These are phyloP conservation scores for Crepidodera aurea DNA, from an alignment of 2,888 invertebrate genomes.

Conservation along the genomic window DNA sequence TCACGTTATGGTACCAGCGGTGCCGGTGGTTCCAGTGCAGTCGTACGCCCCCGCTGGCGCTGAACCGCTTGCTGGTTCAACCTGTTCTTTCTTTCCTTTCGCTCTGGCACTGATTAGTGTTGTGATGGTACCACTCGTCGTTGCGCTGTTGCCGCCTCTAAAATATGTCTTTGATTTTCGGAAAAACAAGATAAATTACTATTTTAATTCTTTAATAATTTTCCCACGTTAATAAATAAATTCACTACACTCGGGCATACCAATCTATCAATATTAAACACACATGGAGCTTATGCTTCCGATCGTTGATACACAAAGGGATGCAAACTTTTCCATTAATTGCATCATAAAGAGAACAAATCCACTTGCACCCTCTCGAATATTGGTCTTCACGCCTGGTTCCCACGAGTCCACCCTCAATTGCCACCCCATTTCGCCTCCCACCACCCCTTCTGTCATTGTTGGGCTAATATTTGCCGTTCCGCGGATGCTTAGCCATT, in stretches of 20 bases:
- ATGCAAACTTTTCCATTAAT: constrained; percentile 36
- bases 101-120: background rate
- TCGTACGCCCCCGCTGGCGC: constrained; percentile 7
- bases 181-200: too few relatives aligned
- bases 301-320: constrained; percentile 33
- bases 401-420: constrained; percentile 43
- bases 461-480: constrained; percentile 38
- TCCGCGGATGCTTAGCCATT: constrained; percentile 22
- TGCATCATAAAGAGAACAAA: constrained; percentile 43
- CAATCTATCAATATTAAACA: constrained; percentile 37
- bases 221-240: constrained; percentile 21
- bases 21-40: background rate
- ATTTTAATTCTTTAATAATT: too few relatives aligned
- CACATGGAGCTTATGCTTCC: constrained; percentile 46
- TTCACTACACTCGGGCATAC: background rate
- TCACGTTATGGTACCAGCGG: background rate
- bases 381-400: constrained; percentile 37
- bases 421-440: constrained; percentile 35
- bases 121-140: background rate
- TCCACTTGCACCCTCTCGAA: constrained; percentile 41
- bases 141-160: background rate
- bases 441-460: constrained; percentile 29
- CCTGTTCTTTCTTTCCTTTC: background rate
- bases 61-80: background rate
- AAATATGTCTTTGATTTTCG: too few relatives aligned